phyloP scores from a whole-genome alignment of 2,888 invertebrate species.

The Euspilapteryx auroguttella region DNA sequence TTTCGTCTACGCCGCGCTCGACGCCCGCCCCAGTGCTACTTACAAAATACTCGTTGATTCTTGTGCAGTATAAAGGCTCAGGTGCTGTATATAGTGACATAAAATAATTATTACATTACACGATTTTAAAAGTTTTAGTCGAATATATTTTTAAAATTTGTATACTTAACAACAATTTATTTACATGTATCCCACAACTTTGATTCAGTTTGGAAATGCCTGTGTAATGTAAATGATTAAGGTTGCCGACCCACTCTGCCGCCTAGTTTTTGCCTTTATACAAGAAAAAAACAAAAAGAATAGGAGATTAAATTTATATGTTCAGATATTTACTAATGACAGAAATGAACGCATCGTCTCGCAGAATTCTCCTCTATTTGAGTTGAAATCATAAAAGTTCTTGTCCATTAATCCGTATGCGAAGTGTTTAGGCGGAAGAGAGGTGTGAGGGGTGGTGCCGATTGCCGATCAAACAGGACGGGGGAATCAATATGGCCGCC shows the following conservation, averaged over 20 bases:
- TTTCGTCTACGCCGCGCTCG: conserved; percentile 36
- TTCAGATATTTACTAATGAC: neutral
- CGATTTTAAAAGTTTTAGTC: no score
- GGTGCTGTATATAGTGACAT: no score
- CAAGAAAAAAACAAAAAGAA: no score
- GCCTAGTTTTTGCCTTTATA: no score
- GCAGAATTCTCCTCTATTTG: no score
- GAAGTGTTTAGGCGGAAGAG: conserved; percentile 11
- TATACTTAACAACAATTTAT: neutral
- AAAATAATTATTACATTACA: no score
- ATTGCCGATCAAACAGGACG: conserved; percentile 52
- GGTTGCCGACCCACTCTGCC: neutral
- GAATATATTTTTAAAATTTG: neutral
- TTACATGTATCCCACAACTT: neutral
- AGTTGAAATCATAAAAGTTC: conserved; percentile 61
- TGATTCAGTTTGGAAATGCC: neutral
- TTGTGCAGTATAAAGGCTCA: no score
- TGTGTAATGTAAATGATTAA: neutral
- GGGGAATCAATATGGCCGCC: conserved; percentile 59
- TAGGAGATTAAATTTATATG: no score
- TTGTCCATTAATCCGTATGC: conserved; percentile 48
- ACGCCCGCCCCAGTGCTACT: no score
- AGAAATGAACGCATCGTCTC: neutral
- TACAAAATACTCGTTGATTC: no score
- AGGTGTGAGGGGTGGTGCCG: conserved; percentile 26